phyloP scores from a whole-genome alignment of 1,140 invertebrate genomes.

The Drosophila sulfurigaster region DNA sequence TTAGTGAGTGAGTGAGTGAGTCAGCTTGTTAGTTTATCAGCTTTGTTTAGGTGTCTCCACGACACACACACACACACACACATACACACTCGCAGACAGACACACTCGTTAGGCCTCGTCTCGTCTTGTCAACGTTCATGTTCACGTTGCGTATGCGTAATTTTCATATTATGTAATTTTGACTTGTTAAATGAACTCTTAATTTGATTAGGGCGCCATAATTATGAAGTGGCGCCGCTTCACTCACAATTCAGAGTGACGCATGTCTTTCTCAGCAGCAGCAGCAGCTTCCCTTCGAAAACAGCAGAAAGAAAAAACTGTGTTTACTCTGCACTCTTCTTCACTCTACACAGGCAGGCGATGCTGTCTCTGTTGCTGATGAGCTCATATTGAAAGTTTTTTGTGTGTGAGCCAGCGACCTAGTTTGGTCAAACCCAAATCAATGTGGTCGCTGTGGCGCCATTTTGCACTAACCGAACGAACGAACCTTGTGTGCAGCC shows the following conservation, averaged over 20 bases:
- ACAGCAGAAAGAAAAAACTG: slow-evolving; percentile 25
- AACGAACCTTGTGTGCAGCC: slow-evolving; percentile 64
- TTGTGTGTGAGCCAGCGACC: slow-evolving; percentile 62
- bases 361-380: slow-evolving; percentile 41
- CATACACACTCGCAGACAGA: background rate
- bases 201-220: slow-evolving; percentile 80
- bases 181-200: slow-evolving; percentile 74
- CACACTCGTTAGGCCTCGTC: slow-evolving; percentile 40
- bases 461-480: slow-evolving; percentile 68
- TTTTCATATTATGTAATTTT: slow-evolving; percentile 79
- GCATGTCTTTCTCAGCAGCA: slow-evolving; percentile 45
- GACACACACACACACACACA: slow-evolving; percentile 2
- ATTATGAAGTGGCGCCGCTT: slow-evolving; percentile 57
- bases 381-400: slow-evolving; percentile 80
- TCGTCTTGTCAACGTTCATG: slow-evolving; percentile 37
- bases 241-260: slow-evolving; percentile 54
- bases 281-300: slow-evolving; percentile 50
- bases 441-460: slow-evolving; percentile 77
- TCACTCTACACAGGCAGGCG: background rate
- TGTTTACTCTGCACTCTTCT: slow-evolving; percentile 15
- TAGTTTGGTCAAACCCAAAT: slow-evolving; percentile 75
- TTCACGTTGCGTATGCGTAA: slow-evolving; percentile 74
- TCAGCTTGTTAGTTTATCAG: slow-evolving; percentile 62
- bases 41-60: slow-evolving; percentile 51
- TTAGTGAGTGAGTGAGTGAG: slow-evolving; percentile 27